Evolutionary conservation across 2,113 vertebrate species (phyloP).

Genomic region (Pycnonotus jocosus): DNA sequence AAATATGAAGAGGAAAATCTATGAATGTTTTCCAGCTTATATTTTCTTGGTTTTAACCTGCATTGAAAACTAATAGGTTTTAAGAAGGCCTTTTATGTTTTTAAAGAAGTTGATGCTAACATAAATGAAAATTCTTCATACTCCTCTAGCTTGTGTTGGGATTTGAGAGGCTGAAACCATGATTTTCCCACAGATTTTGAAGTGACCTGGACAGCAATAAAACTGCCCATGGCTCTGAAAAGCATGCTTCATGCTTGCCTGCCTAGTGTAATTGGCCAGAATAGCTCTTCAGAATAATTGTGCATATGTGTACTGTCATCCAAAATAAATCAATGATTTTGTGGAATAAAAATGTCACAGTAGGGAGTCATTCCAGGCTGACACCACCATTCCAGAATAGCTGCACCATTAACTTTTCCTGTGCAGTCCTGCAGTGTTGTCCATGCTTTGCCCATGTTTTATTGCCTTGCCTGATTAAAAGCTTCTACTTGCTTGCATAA

Average conservation of each 20-base stretch:
- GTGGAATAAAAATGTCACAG: slow-evolving; percentile 14
- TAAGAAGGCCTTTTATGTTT: background rate
- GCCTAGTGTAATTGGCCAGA: background rate
- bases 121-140: background rate
- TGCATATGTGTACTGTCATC: background rate
- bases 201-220: background rate
- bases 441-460: background rate
- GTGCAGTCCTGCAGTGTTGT: background rate
- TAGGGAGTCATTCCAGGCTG: background rate
- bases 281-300: background rate
- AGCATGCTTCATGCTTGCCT: background rate
- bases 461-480: background rate
- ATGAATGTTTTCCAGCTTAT: background rate
- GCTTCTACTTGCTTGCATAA: background rate
- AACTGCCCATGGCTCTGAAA: slow-evolving; percentile 8
- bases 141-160: background rate
- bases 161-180: background rate
- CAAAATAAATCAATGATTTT: slow-evolving; percentile 49
- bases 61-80: background rate
- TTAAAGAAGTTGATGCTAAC: background rate
- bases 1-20: background rate
- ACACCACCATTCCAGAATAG: background rate
- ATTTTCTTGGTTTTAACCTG: background rate
- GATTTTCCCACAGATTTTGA: background rate
- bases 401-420: background rate